These are phyloP conservation scores for Desoria tigrina DNA, from an alignment of 2,888 invertebrate species.

Conservation along the genomic window DNA sequence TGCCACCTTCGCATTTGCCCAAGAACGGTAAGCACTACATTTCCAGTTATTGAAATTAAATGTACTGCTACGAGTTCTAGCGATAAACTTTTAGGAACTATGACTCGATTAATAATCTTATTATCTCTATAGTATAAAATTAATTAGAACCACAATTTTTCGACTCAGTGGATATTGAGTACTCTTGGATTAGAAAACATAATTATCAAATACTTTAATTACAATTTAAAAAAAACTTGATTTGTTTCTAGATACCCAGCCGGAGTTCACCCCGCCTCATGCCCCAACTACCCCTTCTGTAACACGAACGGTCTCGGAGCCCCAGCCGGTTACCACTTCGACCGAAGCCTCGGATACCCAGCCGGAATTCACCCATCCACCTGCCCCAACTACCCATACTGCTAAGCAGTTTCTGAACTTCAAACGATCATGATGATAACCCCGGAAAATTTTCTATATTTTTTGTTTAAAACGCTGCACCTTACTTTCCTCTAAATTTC, in stretches of 20 bases:
- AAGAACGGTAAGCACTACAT: conserved; percentile 44
- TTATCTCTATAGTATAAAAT: too few species aligned
- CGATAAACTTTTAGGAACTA: too few species aligned
- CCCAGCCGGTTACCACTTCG: conserved; percentile 49
- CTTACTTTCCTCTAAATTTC: not conserved
- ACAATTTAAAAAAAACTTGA: not conserved
- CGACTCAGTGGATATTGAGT: not conserved
- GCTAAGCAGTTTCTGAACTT: conserved; percentile 51
- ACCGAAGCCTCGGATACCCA: conserved; percentile 48
- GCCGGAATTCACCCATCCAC: conserved; percentile 59
- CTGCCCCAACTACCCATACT: conserved; percentile 66
- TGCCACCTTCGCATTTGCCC: conserved; percentile 39
- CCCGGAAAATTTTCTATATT: too few species aligned
- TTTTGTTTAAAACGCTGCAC: too few species aligned
- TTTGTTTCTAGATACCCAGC: conserved; percentile 18
- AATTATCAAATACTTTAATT: too few species aligned
- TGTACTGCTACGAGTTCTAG: too few species aligned
- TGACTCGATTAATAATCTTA: too few species aligned
- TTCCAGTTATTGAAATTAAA: too few species aligned
- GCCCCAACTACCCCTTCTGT: conserved; percentile 48
- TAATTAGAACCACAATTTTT: not conserved
- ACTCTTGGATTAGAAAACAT: not conserved
- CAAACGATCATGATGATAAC: not conserved
- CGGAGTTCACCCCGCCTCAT: conserved; percentile 41
- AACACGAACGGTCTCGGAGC: conserved; percentile 37